Percentiles rank a stretch among this genome's conserved stretches.
phyloP scores from a whole-genome alignment of 1,140 invertebrate genomes.

The Micrasema longulum region DNA sequence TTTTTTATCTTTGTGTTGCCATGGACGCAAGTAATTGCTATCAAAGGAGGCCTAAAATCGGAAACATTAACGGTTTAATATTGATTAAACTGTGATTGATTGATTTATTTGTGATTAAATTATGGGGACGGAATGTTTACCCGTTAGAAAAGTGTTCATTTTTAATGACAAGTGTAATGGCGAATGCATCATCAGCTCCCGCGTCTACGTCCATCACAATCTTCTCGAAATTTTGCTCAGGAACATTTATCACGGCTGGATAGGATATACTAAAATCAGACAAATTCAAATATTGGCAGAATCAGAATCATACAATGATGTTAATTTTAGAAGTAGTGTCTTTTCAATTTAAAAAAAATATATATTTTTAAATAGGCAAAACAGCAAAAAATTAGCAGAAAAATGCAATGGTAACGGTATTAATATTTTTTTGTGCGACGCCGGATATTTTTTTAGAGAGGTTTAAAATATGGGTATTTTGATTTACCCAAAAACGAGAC shows the following conservation, averaged over 20 bases:
- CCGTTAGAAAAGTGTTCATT: conserved; percentile 56
- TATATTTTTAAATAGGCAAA: neutral
- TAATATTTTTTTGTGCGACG: too few species aligned
- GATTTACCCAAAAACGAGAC: too few species aligned
- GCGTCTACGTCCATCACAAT: conserved; percentile 70
- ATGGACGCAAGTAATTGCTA: conserved; percentile 71
- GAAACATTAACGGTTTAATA: neutral
- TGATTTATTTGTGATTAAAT: too few species aligned
- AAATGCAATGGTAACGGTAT: neutral
- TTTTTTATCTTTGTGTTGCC: conserved; percentile 72
- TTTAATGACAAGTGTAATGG: conserved; percentile 58
- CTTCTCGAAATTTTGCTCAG: conserved; percentile 51
- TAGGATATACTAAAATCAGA: neutral
- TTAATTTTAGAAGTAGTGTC: neutral
- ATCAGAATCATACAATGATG: neutral
- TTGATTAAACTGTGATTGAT: too few species aligned
- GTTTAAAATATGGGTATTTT: too few species aligned
- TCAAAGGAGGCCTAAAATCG: conserved; percentile 59
- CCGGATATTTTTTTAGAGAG: too few species aligned
- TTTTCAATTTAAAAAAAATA: neutral
- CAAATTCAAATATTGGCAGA: neutral
- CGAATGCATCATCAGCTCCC: conserved; percentile 70
- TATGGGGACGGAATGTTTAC: too few species aligned
- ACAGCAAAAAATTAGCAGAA: neutral
- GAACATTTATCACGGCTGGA: neutral